Conservation (phyloP, 2,797 vertebrate genomes). For the Yasuhikotakia modesta region DNA sequence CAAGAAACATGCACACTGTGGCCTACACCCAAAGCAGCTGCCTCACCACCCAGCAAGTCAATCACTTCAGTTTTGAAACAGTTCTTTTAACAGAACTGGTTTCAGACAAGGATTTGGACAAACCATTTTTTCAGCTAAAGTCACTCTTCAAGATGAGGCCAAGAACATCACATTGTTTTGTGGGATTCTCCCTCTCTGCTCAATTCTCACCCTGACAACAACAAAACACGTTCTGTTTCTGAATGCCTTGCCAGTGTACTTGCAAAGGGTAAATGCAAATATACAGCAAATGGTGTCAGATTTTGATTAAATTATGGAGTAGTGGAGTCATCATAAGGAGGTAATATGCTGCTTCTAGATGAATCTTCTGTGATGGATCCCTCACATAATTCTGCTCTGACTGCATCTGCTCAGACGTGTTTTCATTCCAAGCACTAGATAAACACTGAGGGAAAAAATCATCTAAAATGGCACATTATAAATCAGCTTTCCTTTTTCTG, state of each 20-base stretch:
- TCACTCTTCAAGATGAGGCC: not conserved
- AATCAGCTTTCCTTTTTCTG: not conserved
- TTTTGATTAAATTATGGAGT: slow-evolving; percentile 23
- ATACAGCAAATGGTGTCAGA: slow-evolving; percentile 15
- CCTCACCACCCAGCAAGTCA: not conserved
- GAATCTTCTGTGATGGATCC: slow-evolving; percentile 38
- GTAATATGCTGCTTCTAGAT: not conserved
- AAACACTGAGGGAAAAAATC: not conserved
- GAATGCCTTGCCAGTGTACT: slow-evolving; percentile 18
- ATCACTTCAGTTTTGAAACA: not conserved
- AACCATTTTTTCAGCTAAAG: not conserved
- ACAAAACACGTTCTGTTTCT: not conserved
- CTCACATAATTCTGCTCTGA: slow-evolving; percentile 42
- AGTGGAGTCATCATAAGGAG: not conserved
- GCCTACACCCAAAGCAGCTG: not conserved
- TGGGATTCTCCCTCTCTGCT: not conserved
- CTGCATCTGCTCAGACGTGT: not conserved
- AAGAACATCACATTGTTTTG: not conserved
- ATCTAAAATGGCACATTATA: not conserved
- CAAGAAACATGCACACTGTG: not conserved
- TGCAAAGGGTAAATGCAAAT: slow-evolving; percentile 21
- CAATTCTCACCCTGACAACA: not conserved
- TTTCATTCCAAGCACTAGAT: slow-evolving; percentile 10
- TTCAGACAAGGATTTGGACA: slow-evolving; percentile 1
- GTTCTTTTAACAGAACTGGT: not conserved